Base-by-base conservation (phyloP, 2,888 invertebrate species). In the Serrognathus titanus region DNA sequence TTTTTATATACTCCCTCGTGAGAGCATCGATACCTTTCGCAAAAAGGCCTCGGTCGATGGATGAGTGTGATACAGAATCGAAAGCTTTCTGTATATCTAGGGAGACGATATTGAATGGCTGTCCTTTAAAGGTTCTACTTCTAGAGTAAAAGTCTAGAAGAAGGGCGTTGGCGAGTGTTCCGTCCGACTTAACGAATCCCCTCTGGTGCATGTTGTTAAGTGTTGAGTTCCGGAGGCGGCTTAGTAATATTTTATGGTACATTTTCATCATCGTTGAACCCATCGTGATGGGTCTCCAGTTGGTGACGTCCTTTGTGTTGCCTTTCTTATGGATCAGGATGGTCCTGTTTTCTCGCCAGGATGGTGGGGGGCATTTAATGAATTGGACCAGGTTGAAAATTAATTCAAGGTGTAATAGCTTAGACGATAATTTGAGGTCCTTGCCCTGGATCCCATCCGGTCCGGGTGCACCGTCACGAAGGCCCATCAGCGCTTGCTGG, bases 51-150 rank as follows among this genome's bases (percentile, higher is more conserved):
- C 66, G 61, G 2, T 36, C 3, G n/a, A 75, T 59, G 6, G 64
- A 55, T 7, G 52, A 3, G 24, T 64, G 66, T 0, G 62, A 59
- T 0, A 66, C 61, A 0, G 63, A 69, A 58, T 78, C 78, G 59
- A 16, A 16, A 2, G 16, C 16, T 16, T 16, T 16, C 2, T 16
- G 16, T 2, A 16, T 16, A 2, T 16, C 77, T n/a, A n/a, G n/a
- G n/a, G n/a, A n/a, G n/a, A 1, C 78, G 65, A 76, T 49, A 48
- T 75, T 74, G 24, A 71, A 66, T 12, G 71, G 62, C 12, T 65
- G 68, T 48, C 57, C 45, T 0, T 61, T 55, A 11, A 54, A 50
- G 45, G 70, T 55, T 12, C 75, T 63, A 4, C 69, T 38, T 51
- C 62, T 1, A 60, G 71, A 58, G 63, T 69, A 61, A 59, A 64